phyloP scores from a whole-genome alignment of 2,113 vertebrate species.

The Myocastor coypus region DNA sequence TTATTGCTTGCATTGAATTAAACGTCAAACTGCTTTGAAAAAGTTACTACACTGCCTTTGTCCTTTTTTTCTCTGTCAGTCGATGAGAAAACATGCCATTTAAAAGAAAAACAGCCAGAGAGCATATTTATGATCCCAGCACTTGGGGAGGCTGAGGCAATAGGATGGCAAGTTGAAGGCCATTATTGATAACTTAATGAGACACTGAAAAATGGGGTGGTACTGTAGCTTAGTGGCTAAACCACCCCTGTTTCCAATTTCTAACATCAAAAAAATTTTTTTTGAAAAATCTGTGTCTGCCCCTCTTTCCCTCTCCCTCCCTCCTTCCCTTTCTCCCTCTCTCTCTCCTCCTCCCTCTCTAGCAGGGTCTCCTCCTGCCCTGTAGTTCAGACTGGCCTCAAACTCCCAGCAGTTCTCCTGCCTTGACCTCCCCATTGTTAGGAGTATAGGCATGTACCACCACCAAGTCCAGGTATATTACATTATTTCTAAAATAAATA shows the following conservation, averaged over 20 bases:
- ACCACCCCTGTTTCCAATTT: neutral
- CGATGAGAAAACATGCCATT: conserved; percentile 4
- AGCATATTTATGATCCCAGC: neutral
- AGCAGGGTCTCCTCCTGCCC: no score
- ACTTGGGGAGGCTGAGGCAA: neutral
- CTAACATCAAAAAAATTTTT: neutral
- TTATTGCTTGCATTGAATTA: conserved; percentile 10
- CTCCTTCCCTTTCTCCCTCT: no score
- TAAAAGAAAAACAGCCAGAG: neutral
- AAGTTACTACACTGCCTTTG: neutral
- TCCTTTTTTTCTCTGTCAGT: neutral
- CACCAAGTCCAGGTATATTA: neutral
- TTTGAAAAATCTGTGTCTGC: no score
- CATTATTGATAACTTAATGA: neutral
- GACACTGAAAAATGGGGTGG: neutral
- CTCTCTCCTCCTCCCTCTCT: no score
- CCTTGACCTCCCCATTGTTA: neutral
- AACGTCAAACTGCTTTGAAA: conserved; percentile 9
- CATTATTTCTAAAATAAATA: conserved; percentile 16
- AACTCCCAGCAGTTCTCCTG: neutral
- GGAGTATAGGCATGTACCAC: neutral
- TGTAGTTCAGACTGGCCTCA: neutral
- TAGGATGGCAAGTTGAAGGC: neutral
- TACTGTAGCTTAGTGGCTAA: neutral
- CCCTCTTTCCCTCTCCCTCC: no score